phyloP scores from a whole-genome alignment of 1,140 invertebrate species.

The Polypedilum vanderplanki region DNA sequence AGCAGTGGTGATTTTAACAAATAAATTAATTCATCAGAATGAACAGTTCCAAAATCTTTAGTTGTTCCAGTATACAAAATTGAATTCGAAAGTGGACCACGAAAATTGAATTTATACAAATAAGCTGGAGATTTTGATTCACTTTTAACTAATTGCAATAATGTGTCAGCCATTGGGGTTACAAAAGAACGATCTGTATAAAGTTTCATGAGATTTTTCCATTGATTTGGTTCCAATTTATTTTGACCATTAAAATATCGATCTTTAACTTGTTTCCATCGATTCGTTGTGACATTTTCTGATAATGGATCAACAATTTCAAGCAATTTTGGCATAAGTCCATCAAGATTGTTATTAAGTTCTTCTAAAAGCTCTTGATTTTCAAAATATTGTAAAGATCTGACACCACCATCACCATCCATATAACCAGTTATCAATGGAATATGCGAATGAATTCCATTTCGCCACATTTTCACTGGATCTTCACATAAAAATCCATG shows the following conservation, averaged over 20 bases:
- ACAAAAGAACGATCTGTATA: slow-evolving; percentile 34
- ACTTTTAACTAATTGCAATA: slow-evolving; percentile 33
- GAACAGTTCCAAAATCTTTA: slow-evolving; percentile 38
- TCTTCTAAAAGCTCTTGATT: slow-evolving; percentile 36
- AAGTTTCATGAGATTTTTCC: slow-evolving; percentile 33
- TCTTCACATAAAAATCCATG: slow-evolving; percentile 42
- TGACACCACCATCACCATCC: slow-evolving; percentile 44
- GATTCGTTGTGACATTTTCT: slow-evolving; percentile 29
- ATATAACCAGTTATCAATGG: slow-evolving; percentile 45
- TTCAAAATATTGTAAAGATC: slow-evolving; percentile 41
- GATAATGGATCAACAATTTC: slow-evolving; percentile 36
- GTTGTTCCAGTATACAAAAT: slow-evolving; percentile 36
- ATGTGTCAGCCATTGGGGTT: slow-evolving; percentile 35
- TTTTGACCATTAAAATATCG: slow-evolving; percentile 38
- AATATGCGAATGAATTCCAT: slow-evolving; percentile 38
- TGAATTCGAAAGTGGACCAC: slow-evolving; percentile 36
- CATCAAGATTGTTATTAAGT: slow-evolving; percentile 40
- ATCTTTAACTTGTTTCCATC: slow-evolving; percentile 32
- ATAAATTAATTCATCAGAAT: slow-evolving; percentile 43
- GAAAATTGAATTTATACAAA: slow-evolving; percentile 39
- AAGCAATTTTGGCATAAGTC: slow-evolving; percentile 37
- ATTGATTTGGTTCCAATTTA: slow-evolving; percentile 36
- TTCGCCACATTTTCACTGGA: slow-evolving; percentile 39
- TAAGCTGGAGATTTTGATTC: slow-evolving; percentile 34
- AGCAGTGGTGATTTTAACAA: slow-evolving; percentile 38